Percentiles rank a stretch among this genome's conserved stretches.
phyloP scores from a whole-genome alignment of 1,140 invertebrate genomes.

The Leptinotarsa defecta region DNA sequence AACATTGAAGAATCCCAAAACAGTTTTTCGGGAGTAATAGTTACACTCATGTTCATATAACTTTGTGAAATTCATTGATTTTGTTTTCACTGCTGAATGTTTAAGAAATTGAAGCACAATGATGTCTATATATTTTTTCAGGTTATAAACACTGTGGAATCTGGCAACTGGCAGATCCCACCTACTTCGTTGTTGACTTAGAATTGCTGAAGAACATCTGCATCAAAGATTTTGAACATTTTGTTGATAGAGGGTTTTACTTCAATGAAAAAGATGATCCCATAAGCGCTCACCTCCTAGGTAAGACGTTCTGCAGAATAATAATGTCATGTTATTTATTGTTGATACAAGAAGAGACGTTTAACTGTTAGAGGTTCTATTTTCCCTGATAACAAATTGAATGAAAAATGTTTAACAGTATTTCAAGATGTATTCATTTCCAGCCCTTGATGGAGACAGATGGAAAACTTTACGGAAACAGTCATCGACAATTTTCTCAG shows the following conservation, averaged over 20 bases:
- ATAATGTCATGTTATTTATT: too few species aligned
- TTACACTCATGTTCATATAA: too few species aligned
- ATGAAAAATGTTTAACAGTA: too few species aligned
- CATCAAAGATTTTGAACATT: constrained; percentile 59
- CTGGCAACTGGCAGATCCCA: constrained; percentile 1
- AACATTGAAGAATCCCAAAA: too few species aligned
- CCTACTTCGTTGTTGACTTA: constrained; percentile 54
- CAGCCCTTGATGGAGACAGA: constrained; percentile 8
- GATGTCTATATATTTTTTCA: background rate
- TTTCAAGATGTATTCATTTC: background rate
- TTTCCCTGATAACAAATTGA: too few species aligned
- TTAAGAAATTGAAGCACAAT: too few species aligned
- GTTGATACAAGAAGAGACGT: too few species aligned
- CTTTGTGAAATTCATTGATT: too few species aligned
- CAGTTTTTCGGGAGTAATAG: too few species aligned
- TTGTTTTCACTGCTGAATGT: too few species aligned
- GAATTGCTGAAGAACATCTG: constrained; percentile 58
- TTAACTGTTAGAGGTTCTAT: too few species aligned
- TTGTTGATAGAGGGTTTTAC: constrained; percentile 57
- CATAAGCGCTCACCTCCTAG: constrained; percentile 55
- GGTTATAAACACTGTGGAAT: constrained; percentile 13
- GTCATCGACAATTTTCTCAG: constrained; percentile 3
- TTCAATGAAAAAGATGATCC: constrained; percentile 56
- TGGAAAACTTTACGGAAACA: constrained; percentile 6
- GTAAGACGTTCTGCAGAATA: background rate